Evolutionary conservation across 2,113 vertebrate genomes (phyloP), one percentile per base, ranked within the genome.

Genomic region (Terrapene triunguis): DNA sequence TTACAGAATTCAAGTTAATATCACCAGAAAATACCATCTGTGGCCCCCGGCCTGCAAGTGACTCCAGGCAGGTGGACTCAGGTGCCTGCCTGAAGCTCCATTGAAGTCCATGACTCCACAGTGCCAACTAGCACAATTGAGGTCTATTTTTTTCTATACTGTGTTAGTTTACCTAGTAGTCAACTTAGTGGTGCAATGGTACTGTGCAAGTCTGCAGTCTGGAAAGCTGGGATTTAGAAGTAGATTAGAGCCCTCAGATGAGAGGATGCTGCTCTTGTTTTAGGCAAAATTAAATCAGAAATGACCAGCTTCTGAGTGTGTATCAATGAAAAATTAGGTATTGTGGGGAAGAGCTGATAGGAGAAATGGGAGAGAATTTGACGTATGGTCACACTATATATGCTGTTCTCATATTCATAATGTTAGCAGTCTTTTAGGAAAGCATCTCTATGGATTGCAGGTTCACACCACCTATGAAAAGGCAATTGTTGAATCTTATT

Each of bases 191-290:
- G 16, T 54, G 24, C 81, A 82, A 32, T 80, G 72, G 42, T 42
- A 0, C 19, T 44, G 12, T 42, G 74, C 32, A 27, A 87, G 5
- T 57, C 9, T 78, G 84, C 87, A 55, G 12, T 25, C 54, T 94
- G 92, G 81, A 82, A 69, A 0, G 0, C 5, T 0, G 0, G 13
- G 9, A 1, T 74, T 91, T 1, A 0, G 55, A 53, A 72, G 38
- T 6, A 35, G 80, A 6, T 82, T 85, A 7, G 44, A 2, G 16
- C 51, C 48, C 44, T 22, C 2, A 38, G n/a, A 55, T 80, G 38
- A 91, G 82, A 44, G 44, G 27, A 24, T 25, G 44, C 53, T 91
- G 17, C 17, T 91, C 35, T 80, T 84, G 78, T 88, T 38, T 93
- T 69, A 50, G 2, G 48, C 44, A 86, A 81, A 91, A 84, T 91